These are phyloP conservation scores for Yoshiicerus persimilis DNA, from an alignment of 1,140 invertebrate species.

Conservation along the genomic window DNA sequence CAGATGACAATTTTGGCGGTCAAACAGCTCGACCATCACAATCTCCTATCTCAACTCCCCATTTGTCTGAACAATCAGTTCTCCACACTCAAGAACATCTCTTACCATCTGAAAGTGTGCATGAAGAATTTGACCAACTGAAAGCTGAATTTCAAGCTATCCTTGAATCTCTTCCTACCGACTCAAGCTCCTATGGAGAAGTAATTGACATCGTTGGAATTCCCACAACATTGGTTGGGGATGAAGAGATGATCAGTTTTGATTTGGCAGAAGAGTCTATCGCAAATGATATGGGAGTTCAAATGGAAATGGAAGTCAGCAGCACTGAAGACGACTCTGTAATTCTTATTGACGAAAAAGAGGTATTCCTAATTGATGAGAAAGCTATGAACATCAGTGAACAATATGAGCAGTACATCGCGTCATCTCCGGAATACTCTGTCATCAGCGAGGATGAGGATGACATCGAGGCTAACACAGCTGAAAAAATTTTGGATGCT, in stretches of 20 bases:
- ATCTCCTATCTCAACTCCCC: neutral
- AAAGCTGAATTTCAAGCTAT: constrained; percentile 40
- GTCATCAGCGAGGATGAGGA: constrained; percentile 1
- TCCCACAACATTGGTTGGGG: neutral
- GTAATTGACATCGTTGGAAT: constrained; percentile 27
- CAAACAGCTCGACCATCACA: neutral
- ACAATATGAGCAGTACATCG: no score
- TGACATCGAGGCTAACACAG: neutral
- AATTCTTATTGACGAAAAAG: neutral
- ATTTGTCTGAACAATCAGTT: neutral
- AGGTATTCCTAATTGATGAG: neutral
- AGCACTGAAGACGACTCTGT: neutral
- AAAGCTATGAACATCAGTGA: neutral
- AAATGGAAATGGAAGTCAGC: neutral
- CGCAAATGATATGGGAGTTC: neutral
- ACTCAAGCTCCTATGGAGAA: neutral
- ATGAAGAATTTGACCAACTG: constrained; percentile 20
- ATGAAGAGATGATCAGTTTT: neutral
- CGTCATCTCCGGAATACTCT: neutral
- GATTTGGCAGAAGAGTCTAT: neutral
- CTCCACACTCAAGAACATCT: neutral
- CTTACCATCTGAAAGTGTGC: neutral
- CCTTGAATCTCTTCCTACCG: constrained; percentile 31
- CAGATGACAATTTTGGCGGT: neutral
- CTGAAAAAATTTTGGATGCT: constrained; percentile 38